Conservation (phyloP, 1,140 invertebrate genomes). For the Agrilus planipennis region DNA sequence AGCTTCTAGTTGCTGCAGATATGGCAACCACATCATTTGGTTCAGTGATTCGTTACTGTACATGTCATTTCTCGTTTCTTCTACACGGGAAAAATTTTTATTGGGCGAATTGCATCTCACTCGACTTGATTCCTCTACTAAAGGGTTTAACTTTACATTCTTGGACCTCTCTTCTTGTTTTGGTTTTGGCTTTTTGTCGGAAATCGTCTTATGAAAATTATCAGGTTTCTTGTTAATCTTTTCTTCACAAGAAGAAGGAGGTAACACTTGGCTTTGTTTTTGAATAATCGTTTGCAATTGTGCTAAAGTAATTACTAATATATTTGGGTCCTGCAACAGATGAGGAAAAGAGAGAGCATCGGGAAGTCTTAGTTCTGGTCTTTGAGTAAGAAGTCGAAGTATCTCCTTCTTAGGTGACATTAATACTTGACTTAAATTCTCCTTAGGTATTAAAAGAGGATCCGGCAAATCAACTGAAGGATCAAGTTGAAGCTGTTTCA, state of each 20-base stretch:
- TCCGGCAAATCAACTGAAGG: constrained; percentile 61
- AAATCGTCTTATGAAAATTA: constrained; percentile 23
- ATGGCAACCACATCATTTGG: constrained; percentile 58
- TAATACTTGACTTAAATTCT: constrained; percentile 56
- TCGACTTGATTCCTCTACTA: neutral
- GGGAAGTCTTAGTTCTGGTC: constrained; percentile 57
- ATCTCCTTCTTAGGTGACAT: constrained; percentile 63
- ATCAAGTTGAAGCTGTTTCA: constrained; percentile 56
- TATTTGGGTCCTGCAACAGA: constrained; percentile 61
- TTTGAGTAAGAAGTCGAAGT: constrained; percentile 51
- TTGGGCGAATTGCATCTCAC: constrained; percentile 9
- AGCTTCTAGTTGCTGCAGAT: constrained; percentile 47
- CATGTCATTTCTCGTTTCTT: constrained; percentile 44
- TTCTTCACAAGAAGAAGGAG: neutral
- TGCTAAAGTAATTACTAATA: constrained; percentile 61
- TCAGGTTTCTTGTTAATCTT: neutral
- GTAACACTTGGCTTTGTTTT: constrained; percentile 35
- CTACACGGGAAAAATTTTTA: constrained; percentile 24
- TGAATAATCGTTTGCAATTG: constrained; percentile 61
- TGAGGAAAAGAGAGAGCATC: constrained; percentile 58
- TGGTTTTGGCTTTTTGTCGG: constrained; percentile 2
- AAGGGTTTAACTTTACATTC: neutral
- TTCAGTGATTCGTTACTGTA: constrained; percentile 53
- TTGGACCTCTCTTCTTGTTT: constrained; percentile 4
- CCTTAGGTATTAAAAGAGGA: constrained; percentile 64